Conservation (phyloP, 2,113 vertebrate species). For the Arenaria interpres region DNA sequence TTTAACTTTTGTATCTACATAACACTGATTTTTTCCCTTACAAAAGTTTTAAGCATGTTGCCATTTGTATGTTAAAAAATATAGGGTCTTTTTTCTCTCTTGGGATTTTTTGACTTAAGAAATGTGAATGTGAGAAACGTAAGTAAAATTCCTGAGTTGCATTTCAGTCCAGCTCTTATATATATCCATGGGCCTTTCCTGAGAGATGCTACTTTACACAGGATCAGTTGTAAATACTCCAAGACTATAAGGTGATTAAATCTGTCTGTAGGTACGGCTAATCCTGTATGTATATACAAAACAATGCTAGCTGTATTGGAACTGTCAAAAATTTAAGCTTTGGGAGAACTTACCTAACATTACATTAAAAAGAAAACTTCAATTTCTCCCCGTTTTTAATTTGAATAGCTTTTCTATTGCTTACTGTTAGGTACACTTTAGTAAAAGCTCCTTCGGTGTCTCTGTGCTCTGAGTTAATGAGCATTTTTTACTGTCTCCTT, state of each 20-base stretch:
- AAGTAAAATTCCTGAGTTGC: background rate
- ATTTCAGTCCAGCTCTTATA: background rate
- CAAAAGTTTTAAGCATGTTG: background rate
- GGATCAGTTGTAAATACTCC: background rate
- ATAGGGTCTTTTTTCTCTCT: no score
- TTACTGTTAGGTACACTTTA: accelerated
- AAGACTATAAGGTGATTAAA: background rate
- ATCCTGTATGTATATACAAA: background rate
- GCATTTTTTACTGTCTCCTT: background rate
- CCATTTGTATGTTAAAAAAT: background rate
- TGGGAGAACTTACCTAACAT: background rate
- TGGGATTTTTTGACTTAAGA: background rate
- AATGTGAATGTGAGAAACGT: background rate
- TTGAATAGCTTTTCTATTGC: background rate
- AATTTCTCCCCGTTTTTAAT: background rate
- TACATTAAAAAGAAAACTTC: background rate
- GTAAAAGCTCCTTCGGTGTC: background rate
- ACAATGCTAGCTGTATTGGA: background rate
- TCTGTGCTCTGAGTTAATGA: background rate
- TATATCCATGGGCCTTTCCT: background rate
- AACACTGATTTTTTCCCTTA: background rate
- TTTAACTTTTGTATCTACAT: background rate
- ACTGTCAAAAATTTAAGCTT: background rate
- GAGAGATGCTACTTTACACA: background rate
- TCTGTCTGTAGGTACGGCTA: background rate